Percentiles rank a stretch among this genome's conserved stretches.
Conservation (phyloP, 2,113 vertebrate genomes). For the Nannospalax galili region DNA sequence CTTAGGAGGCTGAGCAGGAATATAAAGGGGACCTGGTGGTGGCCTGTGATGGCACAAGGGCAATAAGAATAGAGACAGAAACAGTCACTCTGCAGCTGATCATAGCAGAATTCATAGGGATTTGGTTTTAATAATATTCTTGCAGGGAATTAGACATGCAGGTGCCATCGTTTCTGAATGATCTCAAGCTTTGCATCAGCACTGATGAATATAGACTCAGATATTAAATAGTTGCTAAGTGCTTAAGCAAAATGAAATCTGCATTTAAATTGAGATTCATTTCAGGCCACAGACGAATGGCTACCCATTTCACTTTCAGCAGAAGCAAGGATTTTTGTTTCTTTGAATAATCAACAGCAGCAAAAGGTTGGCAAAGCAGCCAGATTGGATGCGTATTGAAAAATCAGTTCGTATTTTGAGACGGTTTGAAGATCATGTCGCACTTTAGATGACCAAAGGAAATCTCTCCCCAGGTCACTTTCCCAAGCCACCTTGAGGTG, state of each 20-base stretch:
- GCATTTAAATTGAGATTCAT: conserved; percentile 70
- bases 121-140: not conserved
- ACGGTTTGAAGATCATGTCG: conserved; percentile 29
- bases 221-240: conserved; percentile 44
- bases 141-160: conserved; percentile 36
- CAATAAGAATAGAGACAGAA: not conserved
- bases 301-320: conserved; percentile 57
- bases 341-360: conserved; percentile 70
- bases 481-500: conserved; percentile 12
- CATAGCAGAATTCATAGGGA: not conserved
- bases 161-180: conserved; percentile 43
- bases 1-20: not conserved
- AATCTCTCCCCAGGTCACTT: conserved; percentile 26
- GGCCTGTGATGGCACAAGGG: rapidly evolving
- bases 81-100: not conserved
- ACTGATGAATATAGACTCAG: conserved; percentile 46
- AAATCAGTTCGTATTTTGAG: conserved; percentile 58
- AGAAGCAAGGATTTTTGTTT: conserved; percentile 70
- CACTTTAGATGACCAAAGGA: conserved; percentile 33
- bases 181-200: conserved; percentile 37
- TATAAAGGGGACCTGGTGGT: not conserved
- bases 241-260: conserved; percentile 69
- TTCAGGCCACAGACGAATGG: conserved; percentile 54
- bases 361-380: conserved; percentile 64
- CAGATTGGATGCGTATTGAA: conserved; percentile 53